These are phyloP conservation scores for Gymnosoma rotundatum DNA, from an alignment of 2,888 invertebrate species.

Conservation along the genomic window DNA sequence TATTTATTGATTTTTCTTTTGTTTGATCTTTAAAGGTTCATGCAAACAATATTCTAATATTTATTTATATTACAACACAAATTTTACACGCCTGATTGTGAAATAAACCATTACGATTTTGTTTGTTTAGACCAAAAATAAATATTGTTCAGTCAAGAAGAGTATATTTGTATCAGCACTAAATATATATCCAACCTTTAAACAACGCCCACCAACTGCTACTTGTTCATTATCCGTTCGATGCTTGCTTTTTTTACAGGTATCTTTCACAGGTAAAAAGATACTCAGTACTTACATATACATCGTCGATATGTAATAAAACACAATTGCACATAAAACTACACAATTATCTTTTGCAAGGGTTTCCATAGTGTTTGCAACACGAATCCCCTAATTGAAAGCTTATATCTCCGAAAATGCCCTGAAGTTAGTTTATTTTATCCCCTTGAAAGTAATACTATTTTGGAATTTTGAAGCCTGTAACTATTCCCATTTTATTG, in stretches of 20 bases:
- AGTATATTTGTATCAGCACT: constrained; percentile 1
- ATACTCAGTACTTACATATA: neutral
- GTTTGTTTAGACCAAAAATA: too few relatives aligned
- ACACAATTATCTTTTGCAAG: neutral
- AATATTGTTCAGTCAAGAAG: too few relatives aligned
- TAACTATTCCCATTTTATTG: too few relatives aligned
- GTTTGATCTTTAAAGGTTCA: constrained; percentile 13
- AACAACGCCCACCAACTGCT: constrained; percentile 47
- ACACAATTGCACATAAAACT: too few relatives aligned
- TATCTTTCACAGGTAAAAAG: constrained; percentile 39
- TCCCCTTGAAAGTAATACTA: too few relatives aligned
- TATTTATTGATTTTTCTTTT: constrained; percentile 6
- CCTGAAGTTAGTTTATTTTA: too few relatives aligned
- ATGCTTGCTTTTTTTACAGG: neutral
- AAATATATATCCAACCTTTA: constrained; percentile 28
- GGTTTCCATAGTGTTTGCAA: too few relatives aligned
- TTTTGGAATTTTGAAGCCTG: too few relatives aligned
- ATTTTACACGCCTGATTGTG: constrained; percentile 1
- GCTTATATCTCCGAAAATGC: too few relatives aligned
- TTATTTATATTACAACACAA: neutral
- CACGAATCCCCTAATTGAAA: too few relatives aligned
- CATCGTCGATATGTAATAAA: neutral
- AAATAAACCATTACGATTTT: neutral
- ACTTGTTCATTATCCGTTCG: neutral
- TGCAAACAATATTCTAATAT: neutral